These are phyloP conservation scores for Ormyrus rosae DNA, from an alignment of 2,888 invertebrate species.

Conservation along the genomic window DNA sequence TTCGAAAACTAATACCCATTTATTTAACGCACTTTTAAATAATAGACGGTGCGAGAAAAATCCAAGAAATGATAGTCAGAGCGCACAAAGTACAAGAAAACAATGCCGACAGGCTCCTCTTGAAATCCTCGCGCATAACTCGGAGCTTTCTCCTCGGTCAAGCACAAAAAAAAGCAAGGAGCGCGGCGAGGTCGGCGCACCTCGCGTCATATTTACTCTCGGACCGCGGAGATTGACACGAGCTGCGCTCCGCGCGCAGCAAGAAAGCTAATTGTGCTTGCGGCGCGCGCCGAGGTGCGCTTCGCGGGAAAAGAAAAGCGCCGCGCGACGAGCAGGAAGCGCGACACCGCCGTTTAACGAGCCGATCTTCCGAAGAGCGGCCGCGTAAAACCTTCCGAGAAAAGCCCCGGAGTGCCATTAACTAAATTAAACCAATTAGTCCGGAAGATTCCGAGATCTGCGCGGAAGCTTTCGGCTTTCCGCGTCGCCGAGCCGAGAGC, in stretches of 20 bases:
- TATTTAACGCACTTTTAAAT: no score
- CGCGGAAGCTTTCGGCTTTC: slow-evolving; percentile 18
- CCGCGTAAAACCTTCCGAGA: slow-evolving; percentile 58
- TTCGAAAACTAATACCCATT: no score
- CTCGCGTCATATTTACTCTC: background rate
- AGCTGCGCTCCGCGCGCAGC: background rate
- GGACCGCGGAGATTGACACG: slow-evolving; percentile 13
- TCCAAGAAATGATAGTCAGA: no score
- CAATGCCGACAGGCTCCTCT: no score
- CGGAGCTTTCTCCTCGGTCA: no score
- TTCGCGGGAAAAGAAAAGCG: slow-evolving; percentile 3
- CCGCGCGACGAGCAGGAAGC: slow-evolving; percentile 13
- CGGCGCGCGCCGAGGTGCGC: slow-evolving; percentile 7
- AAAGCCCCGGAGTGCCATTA: slow-evolving; percentile 58
- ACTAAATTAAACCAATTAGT: slow-evolving; percentile 67
- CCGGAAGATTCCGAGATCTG: slow-evolving; percentile 17
- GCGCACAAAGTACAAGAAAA: no score
- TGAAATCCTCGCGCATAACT: no score
- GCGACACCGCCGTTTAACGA: slow-evolving; percentile 26
- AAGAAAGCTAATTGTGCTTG: slow-evolving; percentile 46
- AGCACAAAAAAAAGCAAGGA: no score
- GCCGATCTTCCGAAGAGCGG: slow-evolving; percentile 20
- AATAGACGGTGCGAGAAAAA: no score
- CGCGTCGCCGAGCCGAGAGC: background rate
- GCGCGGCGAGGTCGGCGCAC: slow-evolving; percentile 4